These are phyloP conservation scores for Cerceris rybyensis DNA, from an alignment of 2,888 invertebrate genomes.

Conservation along the genomic window DNA sequence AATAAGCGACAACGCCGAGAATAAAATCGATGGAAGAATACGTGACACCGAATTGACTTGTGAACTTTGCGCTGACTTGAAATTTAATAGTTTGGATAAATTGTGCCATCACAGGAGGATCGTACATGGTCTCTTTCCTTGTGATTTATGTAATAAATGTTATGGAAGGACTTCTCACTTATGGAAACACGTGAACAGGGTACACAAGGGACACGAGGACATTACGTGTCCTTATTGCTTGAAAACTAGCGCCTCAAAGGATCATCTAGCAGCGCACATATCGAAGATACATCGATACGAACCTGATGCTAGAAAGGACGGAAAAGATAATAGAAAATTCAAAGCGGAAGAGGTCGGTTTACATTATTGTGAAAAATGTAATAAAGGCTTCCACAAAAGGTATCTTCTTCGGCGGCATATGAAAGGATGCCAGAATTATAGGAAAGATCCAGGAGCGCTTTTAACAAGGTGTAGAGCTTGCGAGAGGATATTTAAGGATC, in stretches of 20 bases:
- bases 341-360: constrained; percentile 82
- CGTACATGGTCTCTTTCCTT: constrained; percentile 84
- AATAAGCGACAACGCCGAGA: constrained; percentile 55
- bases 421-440: constrained; percentile 84
- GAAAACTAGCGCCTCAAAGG: constrained; percentile 85
- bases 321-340: constrained; percentile 75
- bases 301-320: constrained; percentile 74
- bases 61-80: constrained; percentile 75
- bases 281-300: constrained; percentile 83
- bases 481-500: constrained; percentile 84
- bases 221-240: constrained; percentile 84
- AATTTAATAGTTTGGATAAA: constrained; percentile 82
- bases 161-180: constrained; percentile 85
- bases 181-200: constrained; percentile 85
- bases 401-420: constrained; percentile 84
- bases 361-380: constrained; percentile 84
- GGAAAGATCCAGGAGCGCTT: constrained; percentile 82
- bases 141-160: constrained; percentile 85
- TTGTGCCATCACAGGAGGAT: constrained; percentile 83
- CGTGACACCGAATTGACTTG: constrained; percentile 69
- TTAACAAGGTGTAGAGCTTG: constrained; percentile 84
- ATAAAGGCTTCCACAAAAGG: constrained; percentile 84
- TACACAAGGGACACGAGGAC: constrained; percentile 84
- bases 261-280: constrained; percentile 84
- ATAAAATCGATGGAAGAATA: constrained; percentile 36